These are phyloP conservation scores for Diabrotica undecimpunctata DNA, from an alignment of 1,140 invertebrate genomes.

Conservation along the genomic window DNA sequence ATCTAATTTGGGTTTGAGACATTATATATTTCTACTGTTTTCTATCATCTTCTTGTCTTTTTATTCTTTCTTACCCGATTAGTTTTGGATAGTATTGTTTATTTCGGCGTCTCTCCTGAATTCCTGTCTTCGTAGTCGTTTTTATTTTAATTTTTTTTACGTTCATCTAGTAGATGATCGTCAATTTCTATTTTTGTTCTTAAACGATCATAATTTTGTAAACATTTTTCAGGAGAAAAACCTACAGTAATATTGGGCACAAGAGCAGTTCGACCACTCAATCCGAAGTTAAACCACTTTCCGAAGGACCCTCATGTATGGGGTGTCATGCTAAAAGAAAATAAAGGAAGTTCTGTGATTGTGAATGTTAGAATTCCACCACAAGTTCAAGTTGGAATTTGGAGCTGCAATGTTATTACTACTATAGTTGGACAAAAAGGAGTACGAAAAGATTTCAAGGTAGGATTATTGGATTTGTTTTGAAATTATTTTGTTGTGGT, in stretches of 20 bases:
- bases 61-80: no score
- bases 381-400: constrained; percentile 63
- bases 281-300: constrained; percentile 48
- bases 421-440: constrained; percentile 53
- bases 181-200: no score
- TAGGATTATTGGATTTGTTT: constrained; percentile 10
- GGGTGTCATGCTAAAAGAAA: constrained; percentile 34
- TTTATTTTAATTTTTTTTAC: no score
- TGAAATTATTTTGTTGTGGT: background rate
- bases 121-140: no score
- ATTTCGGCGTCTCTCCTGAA: no score
- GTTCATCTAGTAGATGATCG: no score
- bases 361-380: constrained; percentile 55
- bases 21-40: no score
- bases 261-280: constrained; percentile 56
- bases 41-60: no score
- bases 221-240: constrained; percentile 55
- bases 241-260: constrained; percentile 63
- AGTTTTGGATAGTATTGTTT: no score
- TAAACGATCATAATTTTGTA: no score
- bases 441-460: constrained; percentile 53
- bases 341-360: background rate
- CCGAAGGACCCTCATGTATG: constrained; percentile 56
- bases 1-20: no score
- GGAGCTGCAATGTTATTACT: constrained; percentile 63